Conservation (phyloP, 2,797 vertebrate species). For the Hylomyscus alleni region DNA sequence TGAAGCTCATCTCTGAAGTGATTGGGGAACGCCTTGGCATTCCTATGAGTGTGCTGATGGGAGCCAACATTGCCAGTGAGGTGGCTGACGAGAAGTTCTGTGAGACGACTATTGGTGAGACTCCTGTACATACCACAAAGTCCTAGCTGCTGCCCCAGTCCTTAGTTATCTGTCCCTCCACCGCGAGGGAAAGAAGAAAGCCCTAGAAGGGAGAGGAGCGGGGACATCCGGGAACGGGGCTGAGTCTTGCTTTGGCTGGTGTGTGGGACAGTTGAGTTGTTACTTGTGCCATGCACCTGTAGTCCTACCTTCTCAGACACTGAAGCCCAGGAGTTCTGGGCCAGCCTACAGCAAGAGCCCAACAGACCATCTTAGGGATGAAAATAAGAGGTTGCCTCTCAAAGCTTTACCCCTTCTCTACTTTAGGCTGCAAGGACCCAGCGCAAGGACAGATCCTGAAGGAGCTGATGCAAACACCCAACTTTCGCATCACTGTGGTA, state of each 20-base stretch:
- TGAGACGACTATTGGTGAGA: conserved; percentile 97
- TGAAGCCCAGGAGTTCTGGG: not conserved
- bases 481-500: conserved; percentile 97
- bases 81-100: conserved; percentile 99
- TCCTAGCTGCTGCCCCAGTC: not conserved
- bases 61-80: conserved; percentile 97
- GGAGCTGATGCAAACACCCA: conserved; percentile 96
- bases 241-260: not conserved
- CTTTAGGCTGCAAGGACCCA: conserved; percentile 93
- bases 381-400: not conserved
- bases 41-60: conserved; percentile 96
- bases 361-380: not conserved
- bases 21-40: conserved; percentile 94
- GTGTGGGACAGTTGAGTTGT: not conserved
- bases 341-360: not conserved
- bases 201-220: not conserved
- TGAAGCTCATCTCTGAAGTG: conserved; percentile 97
- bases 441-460: conserved; percentile 92
- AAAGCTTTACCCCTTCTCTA: conserved; percentile 17
- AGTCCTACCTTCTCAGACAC: not conserved
- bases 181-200: conserved; percentile 21
- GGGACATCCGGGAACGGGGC: not conserved
- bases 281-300: not conserved
- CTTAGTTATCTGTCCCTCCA: not conserved
- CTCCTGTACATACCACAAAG: not conserved